Evolutionary conservation across 2,888 invertebrate genomes (phyloP).

Genomic region (Nomada fucata): DNA sequence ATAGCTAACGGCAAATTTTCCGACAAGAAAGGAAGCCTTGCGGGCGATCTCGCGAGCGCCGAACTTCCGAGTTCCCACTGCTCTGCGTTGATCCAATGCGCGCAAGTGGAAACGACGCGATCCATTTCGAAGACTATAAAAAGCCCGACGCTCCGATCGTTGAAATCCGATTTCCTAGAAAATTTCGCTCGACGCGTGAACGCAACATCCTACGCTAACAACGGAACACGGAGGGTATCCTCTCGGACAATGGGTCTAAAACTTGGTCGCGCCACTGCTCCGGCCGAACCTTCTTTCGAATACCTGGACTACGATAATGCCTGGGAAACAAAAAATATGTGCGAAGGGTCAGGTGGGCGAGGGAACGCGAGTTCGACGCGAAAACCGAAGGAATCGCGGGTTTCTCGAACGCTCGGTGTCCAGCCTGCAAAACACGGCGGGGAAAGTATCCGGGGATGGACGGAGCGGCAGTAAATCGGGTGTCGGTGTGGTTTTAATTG

Average conservation of each 20-base stretch:
- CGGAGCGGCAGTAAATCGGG: conserved; percentile 77
- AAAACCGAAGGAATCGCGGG: neutral
- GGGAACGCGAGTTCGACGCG: neutral
- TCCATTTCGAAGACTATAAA: conserved; percentile 53
- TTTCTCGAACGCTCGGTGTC: conserved; percentile 26
- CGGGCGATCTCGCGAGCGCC: conserved; percentile 78
- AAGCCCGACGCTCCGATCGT: conserved; percentile 62
- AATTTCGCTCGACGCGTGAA: neutral
- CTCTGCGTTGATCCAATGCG: conserved; percentile 68
- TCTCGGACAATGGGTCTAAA: too few relatives aligned
- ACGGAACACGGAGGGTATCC: too few relatives aligned
- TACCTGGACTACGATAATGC: neutral
- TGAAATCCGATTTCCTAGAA: conserved; percentile 29
- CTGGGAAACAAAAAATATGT: neutral
- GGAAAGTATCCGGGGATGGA: conserved; percentile 33
- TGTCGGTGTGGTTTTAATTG: conserved; percentile 81
- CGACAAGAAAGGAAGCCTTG: conserved; percentile 45
- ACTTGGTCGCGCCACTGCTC: too few relatives aligned
- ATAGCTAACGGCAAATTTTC: neutral
- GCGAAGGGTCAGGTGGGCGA: neutral
- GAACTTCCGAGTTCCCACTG: conserved; percentile 71
- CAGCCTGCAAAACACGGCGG: conserved; percentile 23
- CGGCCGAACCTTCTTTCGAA: too few relatives aligned
- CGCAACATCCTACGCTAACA: neutral
- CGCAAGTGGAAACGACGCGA: conserved; percentile 56